These are phyloP conservation scores for Neogobius melanostomus DNA, from an alignment of 2,113 vertebrate species.

Conservation along the genomic window DNA sequence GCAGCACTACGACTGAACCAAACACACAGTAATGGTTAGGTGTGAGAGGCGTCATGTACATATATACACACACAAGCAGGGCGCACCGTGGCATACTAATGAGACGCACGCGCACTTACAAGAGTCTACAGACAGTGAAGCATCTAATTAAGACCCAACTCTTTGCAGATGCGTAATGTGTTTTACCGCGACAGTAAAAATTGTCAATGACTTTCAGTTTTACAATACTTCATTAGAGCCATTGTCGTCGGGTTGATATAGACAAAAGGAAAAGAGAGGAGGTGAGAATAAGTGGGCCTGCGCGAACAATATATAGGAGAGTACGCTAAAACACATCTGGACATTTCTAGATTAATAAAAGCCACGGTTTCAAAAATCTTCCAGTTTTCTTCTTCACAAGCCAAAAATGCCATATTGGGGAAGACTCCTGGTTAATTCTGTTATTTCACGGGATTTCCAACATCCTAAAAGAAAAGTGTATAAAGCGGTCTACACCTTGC, in stretches of 20 bases:
- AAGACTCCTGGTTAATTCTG: too few species aligned
- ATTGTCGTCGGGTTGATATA: slow-evolving; percentile 24
- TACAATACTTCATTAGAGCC: slow-evolving; percentile 15
- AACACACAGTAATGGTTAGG: slow-evolving; percentile 12
- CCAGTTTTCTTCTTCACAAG: too few species aligned
- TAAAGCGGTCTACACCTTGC: too few species aligned
- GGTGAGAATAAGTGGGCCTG: neutral
- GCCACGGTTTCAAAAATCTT: too few species aligned
- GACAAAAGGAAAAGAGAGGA: slow-evolving; percentile 10
- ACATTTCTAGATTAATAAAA: too few species aligned
- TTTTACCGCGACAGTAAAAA: slow-evolving; percentile 38
- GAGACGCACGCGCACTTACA: slow-evolving; percentile 34
- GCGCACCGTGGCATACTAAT: slow-evolving; percentile 30
- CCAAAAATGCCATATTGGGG: too few species aligned
- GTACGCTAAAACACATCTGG: too few species aligned
- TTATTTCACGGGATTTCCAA: too few species aligned
- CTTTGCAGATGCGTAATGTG: slow-evolving; percentile 40
- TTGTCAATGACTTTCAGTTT: slow-evolving; percentile 26
- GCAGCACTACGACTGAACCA: slow-evolving; percentile 36
- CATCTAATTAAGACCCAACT: slow-evolving; percentile 56
- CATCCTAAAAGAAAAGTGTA: too few species aligned
- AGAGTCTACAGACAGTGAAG: slow-evolving; percentile 39
- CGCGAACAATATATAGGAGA: too few species aligned
- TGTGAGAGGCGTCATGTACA: neutral
- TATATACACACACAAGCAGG: slow-evolving; percentile 11